Evolutionary conservation across 1,140 invertebrate genomes (phyloP).

Genomic region (Brachionus plicatilis): DNA sequence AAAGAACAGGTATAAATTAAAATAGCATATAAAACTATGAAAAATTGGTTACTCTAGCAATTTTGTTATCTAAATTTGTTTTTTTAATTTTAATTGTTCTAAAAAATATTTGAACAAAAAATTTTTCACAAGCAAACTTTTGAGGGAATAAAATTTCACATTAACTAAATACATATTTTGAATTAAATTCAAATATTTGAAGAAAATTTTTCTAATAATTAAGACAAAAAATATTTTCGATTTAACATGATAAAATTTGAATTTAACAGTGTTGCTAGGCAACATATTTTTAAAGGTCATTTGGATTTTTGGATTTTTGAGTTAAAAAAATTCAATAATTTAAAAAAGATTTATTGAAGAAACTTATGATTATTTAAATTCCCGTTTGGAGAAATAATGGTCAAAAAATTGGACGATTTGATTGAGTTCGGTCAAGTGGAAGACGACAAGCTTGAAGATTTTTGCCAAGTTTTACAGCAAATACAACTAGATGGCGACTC

Average conservation of each 20-base stretch:
- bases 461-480: not conserved
- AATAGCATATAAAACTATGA: no score
- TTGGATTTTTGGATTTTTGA: not conserved
- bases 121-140: no score
- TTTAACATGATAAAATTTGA: not conserved
- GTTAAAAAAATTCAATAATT: not conserved
- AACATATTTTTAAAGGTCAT: not conserved
- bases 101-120: no score
- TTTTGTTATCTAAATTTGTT: no score
- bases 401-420: not conserved
- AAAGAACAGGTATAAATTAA: no score
- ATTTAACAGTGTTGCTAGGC: not conserved
- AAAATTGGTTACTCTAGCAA: no score
- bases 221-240: not conserved
- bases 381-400: not conserved
- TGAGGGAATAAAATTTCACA: no score
- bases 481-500: not conserved
- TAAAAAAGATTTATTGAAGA: not conserved
- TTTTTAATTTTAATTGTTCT: no score
- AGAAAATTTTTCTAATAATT: not conserved
- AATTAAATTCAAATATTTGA: no score
- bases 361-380: not conserved
- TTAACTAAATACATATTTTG: no score
- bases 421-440: not conserved
- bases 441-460: not conserved